Conservation (phyloP, 1,140 invertebrate species). For the Alviniconcha marisindica region DNA sequence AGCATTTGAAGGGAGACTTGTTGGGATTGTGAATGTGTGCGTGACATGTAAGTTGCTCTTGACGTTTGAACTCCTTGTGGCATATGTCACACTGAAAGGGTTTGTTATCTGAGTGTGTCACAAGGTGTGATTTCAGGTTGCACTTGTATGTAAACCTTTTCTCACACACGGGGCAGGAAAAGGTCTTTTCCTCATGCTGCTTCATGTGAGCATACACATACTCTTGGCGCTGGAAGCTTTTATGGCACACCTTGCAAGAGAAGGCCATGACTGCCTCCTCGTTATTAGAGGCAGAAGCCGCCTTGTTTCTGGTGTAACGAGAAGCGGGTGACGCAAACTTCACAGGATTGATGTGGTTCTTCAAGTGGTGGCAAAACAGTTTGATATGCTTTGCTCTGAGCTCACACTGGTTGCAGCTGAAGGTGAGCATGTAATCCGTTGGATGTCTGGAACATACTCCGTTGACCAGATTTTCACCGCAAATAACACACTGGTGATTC, state of each 20-base stretch:
- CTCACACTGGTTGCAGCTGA: background rate
- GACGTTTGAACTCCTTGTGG: background rate
- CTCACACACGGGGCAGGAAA: background rate
- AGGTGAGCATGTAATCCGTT: no score
- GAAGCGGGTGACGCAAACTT: background rate
- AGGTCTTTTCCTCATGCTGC: slow-evolving; percentile 19
- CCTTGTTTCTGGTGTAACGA: background rate
- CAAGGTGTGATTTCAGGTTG: slow-evolving; percentile 19
- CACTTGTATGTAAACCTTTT: slow-evolving; percentile 37
- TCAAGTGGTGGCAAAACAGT: background rate
- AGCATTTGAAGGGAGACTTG: background rate
- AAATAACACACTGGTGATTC: background rate
- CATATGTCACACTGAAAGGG: slow-evolving; percentile 24
- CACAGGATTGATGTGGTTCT: background rate
- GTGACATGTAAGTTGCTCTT: background rate
- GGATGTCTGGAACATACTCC: background rate
- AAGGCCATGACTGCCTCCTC: background rate
- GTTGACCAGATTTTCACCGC: background rate
- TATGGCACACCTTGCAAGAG: slow-evolving; percentile 4
- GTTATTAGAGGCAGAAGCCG: background rate
- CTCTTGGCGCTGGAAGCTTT: slow-evolving; percentile 12
- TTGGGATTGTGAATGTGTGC: background rate
- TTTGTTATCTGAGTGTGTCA: slow-evolving; percentile 4
- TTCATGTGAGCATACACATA: slow-evolving; percentile 9
- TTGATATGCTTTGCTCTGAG: background rate